Evolutionary conservation across 2,888 invertebrate species (phyloP).

Genomic region (Sympetrum striolatum): DNA sequence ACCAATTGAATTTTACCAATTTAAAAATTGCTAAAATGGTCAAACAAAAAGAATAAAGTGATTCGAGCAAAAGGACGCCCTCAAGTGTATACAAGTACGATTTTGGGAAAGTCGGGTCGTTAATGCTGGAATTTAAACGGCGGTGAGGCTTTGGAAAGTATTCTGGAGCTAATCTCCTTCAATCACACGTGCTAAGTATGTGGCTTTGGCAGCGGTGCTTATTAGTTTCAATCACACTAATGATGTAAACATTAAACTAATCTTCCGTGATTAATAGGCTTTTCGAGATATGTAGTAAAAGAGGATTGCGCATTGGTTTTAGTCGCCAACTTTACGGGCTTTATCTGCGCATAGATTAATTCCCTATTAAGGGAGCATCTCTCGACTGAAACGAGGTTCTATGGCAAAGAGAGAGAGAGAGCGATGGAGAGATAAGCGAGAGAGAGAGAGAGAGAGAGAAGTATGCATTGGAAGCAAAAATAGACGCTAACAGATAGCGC

Average conservation of each 20-base stretch:
- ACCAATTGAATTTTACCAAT: too few species aligned
- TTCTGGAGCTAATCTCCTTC: background rate
- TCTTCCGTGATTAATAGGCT: background rate
- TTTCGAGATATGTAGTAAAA: background rate
- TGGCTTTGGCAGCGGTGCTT: background rate
- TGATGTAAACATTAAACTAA: background rate
- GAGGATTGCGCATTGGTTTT: background rate
- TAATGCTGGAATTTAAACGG: background rate
- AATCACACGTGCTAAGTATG: background rate
- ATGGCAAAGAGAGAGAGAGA: background rate
- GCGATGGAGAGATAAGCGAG: background rate
- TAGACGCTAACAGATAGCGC: background rate
- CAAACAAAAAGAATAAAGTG: too few species aligned
- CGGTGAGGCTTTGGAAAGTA: background rate
- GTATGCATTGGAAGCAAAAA: background rate
- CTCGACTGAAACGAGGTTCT: background rate
- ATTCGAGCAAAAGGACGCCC: too few species aligned
- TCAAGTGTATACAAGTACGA: too few species aligned
- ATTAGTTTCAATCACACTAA: background rate
- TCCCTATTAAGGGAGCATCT: background rate
- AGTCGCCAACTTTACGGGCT: conserved; percentile 11
- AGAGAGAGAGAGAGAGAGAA: background rate
- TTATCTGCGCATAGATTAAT: conserved; percentile 19
- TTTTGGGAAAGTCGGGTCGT: background rate
- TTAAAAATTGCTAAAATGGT: too few species aligned